Evolutionary conservation across 2,797 vertebrate species (phyloP).

Genomic region (Ficedula albicollis): DNA sequence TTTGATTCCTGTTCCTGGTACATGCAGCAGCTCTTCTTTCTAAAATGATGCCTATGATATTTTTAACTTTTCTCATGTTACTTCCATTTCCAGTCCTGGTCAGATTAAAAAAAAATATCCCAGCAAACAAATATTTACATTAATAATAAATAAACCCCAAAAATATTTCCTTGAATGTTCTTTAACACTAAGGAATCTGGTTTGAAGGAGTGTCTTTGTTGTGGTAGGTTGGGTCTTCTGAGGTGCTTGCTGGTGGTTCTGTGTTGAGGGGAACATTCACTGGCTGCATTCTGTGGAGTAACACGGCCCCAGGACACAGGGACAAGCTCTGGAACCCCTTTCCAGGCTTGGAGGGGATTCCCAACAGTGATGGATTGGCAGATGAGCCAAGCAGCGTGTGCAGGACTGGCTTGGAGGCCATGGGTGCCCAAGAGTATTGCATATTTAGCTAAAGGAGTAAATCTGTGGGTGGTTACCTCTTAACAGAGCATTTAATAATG

Average conservation of each 20-base stretch:
- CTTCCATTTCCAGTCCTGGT: not conserved
- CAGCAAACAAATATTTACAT: not conserved
- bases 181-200: not conserved
- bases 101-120: not conserved
- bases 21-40: not conserved
- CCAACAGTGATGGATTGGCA: not conserved
- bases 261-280: rapidly evolving
- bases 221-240: not conserved
- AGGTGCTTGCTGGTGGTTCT: rapidly evolving
- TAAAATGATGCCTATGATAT: not conserved
- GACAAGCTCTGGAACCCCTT: not conserved
- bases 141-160: not conserved
- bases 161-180: not conserved
- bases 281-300: not conserved
- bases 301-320: not conserved
- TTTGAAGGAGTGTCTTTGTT: not conserved
- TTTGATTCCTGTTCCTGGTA: not conserved
- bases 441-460: not conserved
- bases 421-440: not conserved
- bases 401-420: not conserved
- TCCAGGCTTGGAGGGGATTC: not conserved
- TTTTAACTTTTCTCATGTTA: not conserved
- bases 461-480: not conserved
- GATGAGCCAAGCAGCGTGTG: not conserved
- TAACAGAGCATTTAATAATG: not conserved